phyloP scores from a whole-genome alignment of 2,113 vertebrate genomes.

The Triplophysa siluroides region DNA sequence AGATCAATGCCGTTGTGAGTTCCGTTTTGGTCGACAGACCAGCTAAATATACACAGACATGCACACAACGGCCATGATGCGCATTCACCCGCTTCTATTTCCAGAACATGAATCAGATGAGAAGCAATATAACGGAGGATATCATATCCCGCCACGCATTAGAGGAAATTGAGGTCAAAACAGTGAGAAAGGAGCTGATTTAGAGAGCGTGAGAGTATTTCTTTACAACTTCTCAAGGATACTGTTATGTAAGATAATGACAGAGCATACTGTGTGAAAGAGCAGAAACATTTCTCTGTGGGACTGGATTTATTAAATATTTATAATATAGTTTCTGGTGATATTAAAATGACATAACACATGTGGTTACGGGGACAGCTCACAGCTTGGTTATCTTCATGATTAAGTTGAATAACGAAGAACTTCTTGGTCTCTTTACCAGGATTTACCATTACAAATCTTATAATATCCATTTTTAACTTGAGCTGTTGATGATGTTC shows the following conservation, averaged over 20 bases:
- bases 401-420: no score
- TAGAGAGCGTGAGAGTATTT: not conserved
- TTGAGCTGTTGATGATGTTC: no score
- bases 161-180: constrained; percentile 38
- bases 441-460: no score
- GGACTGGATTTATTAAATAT: constrained; percentile 5
- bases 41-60: constrained; percentile 49
- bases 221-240: not conserved
- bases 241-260: constrained; percentile 10
- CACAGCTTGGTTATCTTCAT: no score
- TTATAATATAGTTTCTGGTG: constrained; percentile 5
- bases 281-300: constrained; percentile 5
- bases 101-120: constrained; percentile 49
- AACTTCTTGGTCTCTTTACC: no score
- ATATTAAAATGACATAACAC: not conserved
- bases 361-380: no score
- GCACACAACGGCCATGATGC: constrained; percentile 18
- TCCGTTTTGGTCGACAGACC: constrained; percentile 32
- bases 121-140: constrained; percentile 50
- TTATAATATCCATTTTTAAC: no score
- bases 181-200: not conserved
- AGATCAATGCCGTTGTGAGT: constrained; percentile 50
- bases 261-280: not conserved
- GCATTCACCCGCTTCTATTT: constrained; percentile 57
- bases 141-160: constrained; percentile 31